Evolutionary conservation across 2,888 invertebrate genomes (phyloP), one percentile per base, ranked within the genome.

Genomic region (Acanthosepion lycidas): DNA sequence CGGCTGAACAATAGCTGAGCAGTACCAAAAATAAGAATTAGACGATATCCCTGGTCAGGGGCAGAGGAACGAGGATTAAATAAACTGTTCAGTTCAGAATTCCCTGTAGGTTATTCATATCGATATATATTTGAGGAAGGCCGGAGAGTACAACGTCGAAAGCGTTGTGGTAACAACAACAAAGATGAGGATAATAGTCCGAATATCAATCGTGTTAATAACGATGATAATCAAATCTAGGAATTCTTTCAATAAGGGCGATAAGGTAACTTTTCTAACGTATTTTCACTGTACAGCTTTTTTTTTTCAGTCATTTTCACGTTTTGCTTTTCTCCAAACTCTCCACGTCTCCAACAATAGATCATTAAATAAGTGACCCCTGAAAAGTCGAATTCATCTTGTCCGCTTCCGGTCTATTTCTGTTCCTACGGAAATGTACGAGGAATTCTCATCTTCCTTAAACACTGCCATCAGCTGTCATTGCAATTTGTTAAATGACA

Each of bases 351-450:
- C 78, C n/a, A 33, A n/a, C n/a, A 33, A 33, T 33, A 33, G 78
- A 78, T 78, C 78, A 78, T 78, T 78, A 78, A 78, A 78, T 18
- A n/a, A 78, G 78, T 78, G 33, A 78, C n/a, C 78, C 78, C 78
- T 78, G 33, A 78, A 78, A 78, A 78, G 78, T n/a, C n/a, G 78
- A 93, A 53, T 28, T 93, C 53, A 93, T 93, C 93, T 53, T n/a
- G 93, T 93, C 53, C 93, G 33, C 53, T 93, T 93, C 93, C 93
- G 93, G 93, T 48, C 53, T 49, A 48, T 93, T 93, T 93, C 93
- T 53, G 49, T 93, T 93, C 93, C 93, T 53, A 93, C 93, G 93
- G 53, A 53, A 53, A 53, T 93, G 49, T 51, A 93, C 51, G 93
- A 51, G 53, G 53, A 93, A 93, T 49, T 49, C 93, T 53, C 49